Evolutionary conservation across 2,797 vertebrate species (phyloP).

Genomic region (Spondyliosoma cantharus): DNA sequence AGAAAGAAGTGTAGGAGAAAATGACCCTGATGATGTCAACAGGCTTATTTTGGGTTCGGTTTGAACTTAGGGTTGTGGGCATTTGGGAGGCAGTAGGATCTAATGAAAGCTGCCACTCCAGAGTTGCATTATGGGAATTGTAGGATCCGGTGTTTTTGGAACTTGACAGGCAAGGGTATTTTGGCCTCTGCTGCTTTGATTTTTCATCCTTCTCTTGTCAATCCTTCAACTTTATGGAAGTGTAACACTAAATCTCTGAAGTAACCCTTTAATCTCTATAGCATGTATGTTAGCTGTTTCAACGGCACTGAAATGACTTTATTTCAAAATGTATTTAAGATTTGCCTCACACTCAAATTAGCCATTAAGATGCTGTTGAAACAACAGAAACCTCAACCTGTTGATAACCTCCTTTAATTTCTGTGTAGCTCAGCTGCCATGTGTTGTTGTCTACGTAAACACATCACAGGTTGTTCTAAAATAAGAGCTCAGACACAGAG

Average conservation of each 20-base stretch:
- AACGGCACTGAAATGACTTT: not conserved
- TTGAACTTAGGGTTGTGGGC: not conserved
- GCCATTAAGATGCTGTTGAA: not conserved
- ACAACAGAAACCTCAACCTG: not conserved
- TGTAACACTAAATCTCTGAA: not conserved
- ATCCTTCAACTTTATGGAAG: not conserved
- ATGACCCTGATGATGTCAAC: no score
- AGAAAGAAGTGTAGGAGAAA: no score
- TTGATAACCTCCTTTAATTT: not conserved
- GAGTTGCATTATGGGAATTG: no score
- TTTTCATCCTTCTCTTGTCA: not conserved
- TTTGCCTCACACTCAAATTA: not conserved
- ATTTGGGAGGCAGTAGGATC: no score
- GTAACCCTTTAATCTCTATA: not conserved
- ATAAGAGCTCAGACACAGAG: slow-evolving; percentile 12
- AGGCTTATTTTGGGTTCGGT: not conserved
- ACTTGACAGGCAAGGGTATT: no score
- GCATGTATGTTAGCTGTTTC: not conserved
- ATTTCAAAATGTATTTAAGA: not conserved
- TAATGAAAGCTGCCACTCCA: not conserved
- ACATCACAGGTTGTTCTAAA: not conserved
- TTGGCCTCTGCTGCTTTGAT: no score
- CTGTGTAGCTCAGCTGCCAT: slow-evolving; percentile 4
- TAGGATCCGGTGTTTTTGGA: not conserved
- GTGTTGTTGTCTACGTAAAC: slow-evolving; percentile 3